Conservation (phyloP, 2,797 vertebrate species). For the Enteromius treurensis region DNA sequence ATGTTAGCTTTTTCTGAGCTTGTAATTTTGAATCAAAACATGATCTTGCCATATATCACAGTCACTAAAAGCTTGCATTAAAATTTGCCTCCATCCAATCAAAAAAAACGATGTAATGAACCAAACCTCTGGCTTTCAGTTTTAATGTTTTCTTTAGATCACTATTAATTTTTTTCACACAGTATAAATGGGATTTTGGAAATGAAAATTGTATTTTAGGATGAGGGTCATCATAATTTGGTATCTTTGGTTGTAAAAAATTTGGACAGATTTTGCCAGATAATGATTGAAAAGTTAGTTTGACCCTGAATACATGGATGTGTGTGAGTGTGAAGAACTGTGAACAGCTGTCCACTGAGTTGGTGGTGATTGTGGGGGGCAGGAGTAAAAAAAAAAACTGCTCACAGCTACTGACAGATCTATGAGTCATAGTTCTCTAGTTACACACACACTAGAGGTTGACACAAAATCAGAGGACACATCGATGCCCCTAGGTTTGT, state of each 20-base stretch:
- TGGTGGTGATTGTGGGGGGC: conserved; percentile 44
- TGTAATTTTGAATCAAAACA: not conserved
- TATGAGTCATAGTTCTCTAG: conserved; percentile 59
- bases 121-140: not conserved
- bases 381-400: conserved; percentile 27
- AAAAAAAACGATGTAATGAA: not conserved
- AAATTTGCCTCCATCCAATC: not conserved
- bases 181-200: not conserved
- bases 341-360: conserved; percentile 56
- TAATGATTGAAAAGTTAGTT: conserved; percentile 39
- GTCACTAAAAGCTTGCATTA: not conserved
- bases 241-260: not conserved
- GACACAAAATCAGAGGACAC: conserved; percentile 38
- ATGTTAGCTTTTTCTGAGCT: not conserved
- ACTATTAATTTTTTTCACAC: not conserved
- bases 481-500: not conserved
- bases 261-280: conserved; percentile 13
- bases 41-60: not conserved
- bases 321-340: conserved; percentile 39
- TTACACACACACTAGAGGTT: conserved; percentile 34
- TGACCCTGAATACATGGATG: conserved; percentile 12
- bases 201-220: not conserved
- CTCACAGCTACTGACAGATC: conserved; percentile 46
- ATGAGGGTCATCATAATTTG: not conserved
- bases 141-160: not conserved